These are phyloP conservation scores for Rhinopomastus cyanomelas DNA, from an alignment of 2,113 vertebrate genomes.

Conservation along the genomic window DNA sequence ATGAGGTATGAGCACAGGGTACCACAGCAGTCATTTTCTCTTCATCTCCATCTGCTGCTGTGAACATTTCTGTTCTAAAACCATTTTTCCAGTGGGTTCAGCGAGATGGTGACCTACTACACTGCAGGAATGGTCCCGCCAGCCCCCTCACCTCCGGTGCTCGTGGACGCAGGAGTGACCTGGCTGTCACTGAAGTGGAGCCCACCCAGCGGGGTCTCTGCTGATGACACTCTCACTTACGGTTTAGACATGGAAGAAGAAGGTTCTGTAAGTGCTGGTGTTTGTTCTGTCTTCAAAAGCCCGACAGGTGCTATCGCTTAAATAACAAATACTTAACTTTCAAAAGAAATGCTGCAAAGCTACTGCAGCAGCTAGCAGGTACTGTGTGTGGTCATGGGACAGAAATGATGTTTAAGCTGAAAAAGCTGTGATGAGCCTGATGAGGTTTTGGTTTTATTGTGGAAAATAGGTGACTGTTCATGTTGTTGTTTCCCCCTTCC, in stretches of 20 bases:
- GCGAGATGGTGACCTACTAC: conserved; percentile 71
- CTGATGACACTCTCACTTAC: conserved; percentile 74
- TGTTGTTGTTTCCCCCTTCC: neutral
- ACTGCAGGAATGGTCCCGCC: conserved; percentile 75
- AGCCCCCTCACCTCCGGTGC: conserved; percentile 56
- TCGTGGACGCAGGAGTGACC: conserved; percentile 69
- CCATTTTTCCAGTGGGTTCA: conserved; percentile 72
- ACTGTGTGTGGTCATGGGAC: neutral
- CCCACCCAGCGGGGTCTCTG: conserved; percentile 55
- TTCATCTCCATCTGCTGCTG: neutral
- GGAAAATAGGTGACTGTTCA: neutral
- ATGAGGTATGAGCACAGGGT: conserved; percentile 68
- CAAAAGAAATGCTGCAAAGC: neutral
- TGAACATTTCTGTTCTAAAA: neutral
- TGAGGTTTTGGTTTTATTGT: neutral
- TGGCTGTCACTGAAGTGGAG: conserved; percentile 77
- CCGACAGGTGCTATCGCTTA: neutral
- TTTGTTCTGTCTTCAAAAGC: neutral
- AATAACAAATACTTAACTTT: neutral
- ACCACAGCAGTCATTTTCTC: neutral
- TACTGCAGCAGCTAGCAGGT: neutral
- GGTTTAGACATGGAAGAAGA: conserved; percentile 81
- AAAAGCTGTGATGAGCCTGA: fast-evolving
- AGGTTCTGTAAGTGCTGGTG: conserved; percentile 72
- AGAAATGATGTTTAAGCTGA: neutral